Conservation (phyloP, 2,113 vertebrate species). For the Odocoileus hemionus region DNA sequence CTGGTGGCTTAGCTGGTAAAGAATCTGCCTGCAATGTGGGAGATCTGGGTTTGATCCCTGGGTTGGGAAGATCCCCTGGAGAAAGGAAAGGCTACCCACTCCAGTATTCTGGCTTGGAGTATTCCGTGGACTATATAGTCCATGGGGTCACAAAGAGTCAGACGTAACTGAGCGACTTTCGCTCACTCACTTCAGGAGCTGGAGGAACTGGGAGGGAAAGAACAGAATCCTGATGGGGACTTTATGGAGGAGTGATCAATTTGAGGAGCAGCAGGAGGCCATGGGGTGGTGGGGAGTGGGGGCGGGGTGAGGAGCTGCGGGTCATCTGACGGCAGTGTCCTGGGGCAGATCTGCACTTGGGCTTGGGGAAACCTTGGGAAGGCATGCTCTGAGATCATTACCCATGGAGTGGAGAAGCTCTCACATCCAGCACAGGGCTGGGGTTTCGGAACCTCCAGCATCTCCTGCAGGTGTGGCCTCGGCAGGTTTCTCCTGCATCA, state of each 20-base stretch:
- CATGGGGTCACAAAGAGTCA: neutral
- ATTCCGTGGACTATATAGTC: neutral
- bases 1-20: too few relatives aligned
- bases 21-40: too few relatives aligned
- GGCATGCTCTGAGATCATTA: neutral
- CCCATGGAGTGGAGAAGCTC: neutral
- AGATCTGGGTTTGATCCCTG: too few relatives aligned
- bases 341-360: neutral
- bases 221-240: neutral
- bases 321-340: neutral
- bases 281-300: too few relatives aligned
- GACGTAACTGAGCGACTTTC: neutral
- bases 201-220: neutral
- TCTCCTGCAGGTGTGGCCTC: neutral
- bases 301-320: accelerated
- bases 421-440: neutral
- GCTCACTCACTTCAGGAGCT: neutral
- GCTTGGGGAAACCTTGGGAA: neutral
- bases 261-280: neutral
- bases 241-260: accelerated
- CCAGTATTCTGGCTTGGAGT: neutral
- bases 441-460: neutral
- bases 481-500: neutral
- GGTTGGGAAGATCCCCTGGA: too few relatives aligned
- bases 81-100: too few relatives aligned